These are phyloP conservation scores for Drosophila pallidifrons DNA, from an alignment of 1,140 invertebrate species.

Conservation along the genomic window DNA sequence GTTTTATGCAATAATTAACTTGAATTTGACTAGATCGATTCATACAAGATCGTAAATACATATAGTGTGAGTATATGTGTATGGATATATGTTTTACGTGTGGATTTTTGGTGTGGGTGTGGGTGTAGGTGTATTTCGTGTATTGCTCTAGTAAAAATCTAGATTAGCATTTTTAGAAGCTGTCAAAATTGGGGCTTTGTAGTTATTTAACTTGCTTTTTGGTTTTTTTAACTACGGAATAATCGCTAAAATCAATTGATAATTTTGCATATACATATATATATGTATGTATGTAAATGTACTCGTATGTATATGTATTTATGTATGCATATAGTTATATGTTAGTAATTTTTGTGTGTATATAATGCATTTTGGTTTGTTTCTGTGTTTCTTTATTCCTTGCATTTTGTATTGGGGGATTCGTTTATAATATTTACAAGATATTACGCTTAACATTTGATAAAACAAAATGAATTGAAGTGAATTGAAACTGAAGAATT, in stretches of 20 bases:
- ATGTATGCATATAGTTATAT: conserved; percentile 54
- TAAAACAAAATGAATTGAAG: conserved; percentile 13
- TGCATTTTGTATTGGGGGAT: conserved; percentile 54
- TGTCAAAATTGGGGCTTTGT: conserved; percentile 47
- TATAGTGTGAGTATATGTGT: conserved; percentile 57
- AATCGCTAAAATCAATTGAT: conserved; percentile 75
- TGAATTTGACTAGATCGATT: conserved; percentile 82
- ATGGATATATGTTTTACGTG: conserved; percentile 28
- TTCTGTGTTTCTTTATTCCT: conserved; percentile 42
- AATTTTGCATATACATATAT: conserved; percentile 68
- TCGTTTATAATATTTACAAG: conserved; percentile 48
- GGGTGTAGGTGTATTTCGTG: conserved; percentile 36
- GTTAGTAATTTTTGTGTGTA: conserved; percentile 54
- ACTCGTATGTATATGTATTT: conserved; percentile 45
- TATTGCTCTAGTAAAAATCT: conserved; percentile 69
- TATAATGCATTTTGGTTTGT: conserved; percentile 42
- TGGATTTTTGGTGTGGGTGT: not conserved
- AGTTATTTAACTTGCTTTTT: conserved; percentile 37
- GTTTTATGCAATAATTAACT: conserved; percentile 80
- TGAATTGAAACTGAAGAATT: conserved; percentile 20
- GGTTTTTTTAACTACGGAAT: conserved; percentile 60
- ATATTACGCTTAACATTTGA: conserved; percentile 41
- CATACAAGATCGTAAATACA: conserved; percentile 78
- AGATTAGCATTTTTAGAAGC: conserved; percentile 74
- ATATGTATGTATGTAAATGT: conserved; percentile 52